Evolutionary conservation across 2,113 vertebrate genomes (phyloP), one percentile per base, ranked within the genome.

Genomic region (Numida meleagris): DNA sequence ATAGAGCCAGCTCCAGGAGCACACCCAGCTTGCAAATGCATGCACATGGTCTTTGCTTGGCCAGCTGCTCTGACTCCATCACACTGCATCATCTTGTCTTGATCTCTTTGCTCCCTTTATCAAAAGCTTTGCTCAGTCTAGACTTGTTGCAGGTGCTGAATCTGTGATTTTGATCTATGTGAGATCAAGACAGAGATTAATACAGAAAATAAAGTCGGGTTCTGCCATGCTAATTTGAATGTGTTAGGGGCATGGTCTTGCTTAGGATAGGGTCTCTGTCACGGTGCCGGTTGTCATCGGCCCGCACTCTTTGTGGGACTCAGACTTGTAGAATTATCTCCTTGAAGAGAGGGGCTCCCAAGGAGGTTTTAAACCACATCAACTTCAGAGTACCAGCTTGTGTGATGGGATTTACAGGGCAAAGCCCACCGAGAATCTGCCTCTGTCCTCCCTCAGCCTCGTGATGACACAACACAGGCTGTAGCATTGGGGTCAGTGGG

Each of bases 1-100:
- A n/a, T n/a, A n/a, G n/a, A 27, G 17, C 38, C 58, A 55, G 7
- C 43, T 75, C n/a, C 31, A 42, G 21, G 31, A 36, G 19, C 9
- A 10, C 16, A 9, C 19, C 42, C 61, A 74, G 13, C 27, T 21
- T 4, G 25, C 20, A 8, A 0, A 0, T 59, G 8, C 29, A 25
- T 3, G 29, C 20, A 6, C 0, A 0, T 59, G 0, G 0, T 24
- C n/a, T 83, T 34, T 2, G 0, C 33, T 43, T 57, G 67, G 33
- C 55, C 42, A 63, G 1, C 36, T 51, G 16, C 8, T 42, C n/a
- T 82, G 40, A 7, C 18, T 82, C 40, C 31, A 53, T 77, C 1
- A 0, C 5, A 2, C 9, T 2, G 3, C 5, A 6, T 29, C 74
- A 12, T 16, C 62, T 42, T 42, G 18, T 15, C 13, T 34, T 13